Percentiles rank a stretch among this genome's conserved stretches.
phyloP scores from a whole-genome alignment of 1,140 invertebrate genomes.

The Thalassaphorura encarpata region DNA sequence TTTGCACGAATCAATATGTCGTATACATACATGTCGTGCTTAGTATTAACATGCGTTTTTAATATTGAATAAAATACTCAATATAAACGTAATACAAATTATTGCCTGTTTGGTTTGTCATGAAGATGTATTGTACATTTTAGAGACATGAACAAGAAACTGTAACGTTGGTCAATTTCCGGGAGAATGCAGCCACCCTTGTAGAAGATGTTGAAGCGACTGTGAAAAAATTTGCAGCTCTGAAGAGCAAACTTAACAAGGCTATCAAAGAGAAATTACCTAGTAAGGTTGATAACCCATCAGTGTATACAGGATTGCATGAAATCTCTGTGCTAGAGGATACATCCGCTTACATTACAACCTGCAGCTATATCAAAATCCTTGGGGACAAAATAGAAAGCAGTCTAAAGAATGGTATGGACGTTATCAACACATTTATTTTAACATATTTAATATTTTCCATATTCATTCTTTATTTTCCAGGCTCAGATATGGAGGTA shows the following conservation, averaged over 20 bases:
- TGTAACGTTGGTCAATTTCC: too few relatives aligned
- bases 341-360: slow-evolving; percentile 12
- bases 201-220: neutral
- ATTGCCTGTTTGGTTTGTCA: too few relatives aligned
- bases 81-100: too few relatives aligned
- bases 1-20: too few relatives aligned
- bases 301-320: slow-evolving; percentile 20
- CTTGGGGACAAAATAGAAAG: neutral
- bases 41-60: too few relatives aligned
- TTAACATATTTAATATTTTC: neutral
- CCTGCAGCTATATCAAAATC: neutral
- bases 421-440: neutral
- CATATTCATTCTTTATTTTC: neutral
- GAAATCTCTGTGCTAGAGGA: slow-evolving; percentile 18
- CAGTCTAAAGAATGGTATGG: neutral
- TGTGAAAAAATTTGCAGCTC: neutral
- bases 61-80: too few relatives aligned
- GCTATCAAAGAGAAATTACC: slow-evolving; percentile 21
- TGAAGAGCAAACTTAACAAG: slow-evolving; percentile 13
- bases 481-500: neutral
- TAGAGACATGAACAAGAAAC: too few relatives aligned
- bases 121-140: too few relatives aligned
- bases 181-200: too few relatives aligned
- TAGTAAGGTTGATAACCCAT: slow-evolving; percentile 15
- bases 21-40: too few relatives aligned